phyloP scores from a whole-genome alignment of 2,888 invertebrate genomes.

The Pantelozetes paolii region DNA sequence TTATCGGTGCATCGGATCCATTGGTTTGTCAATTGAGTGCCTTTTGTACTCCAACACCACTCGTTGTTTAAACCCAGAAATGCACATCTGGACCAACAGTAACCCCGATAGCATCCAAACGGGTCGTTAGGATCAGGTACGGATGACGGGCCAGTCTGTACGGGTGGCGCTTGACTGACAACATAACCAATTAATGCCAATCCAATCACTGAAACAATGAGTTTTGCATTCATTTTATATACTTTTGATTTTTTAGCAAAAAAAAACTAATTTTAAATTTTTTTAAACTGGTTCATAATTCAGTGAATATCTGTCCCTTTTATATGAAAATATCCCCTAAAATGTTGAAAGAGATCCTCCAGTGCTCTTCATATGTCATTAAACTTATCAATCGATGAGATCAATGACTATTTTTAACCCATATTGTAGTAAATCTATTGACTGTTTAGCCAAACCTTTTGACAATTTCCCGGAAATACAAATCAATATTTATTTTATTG shows the following conservation, averaged over 20 bases:
- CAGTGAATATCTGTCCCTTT: background rate
- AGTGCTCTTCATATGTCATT: background rate
- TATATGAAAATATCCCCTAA: background rate
- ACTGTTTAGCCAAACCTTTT: background rate
- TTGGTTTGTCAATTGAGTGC: constrained; percentile 7
- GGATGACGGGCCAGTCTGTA: background rate
- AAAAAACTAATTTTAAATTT: background rate
- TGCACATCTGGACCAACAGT: constrained; percentile 5
- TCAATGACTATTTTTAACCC: background rate
- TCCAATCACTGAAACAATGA: no score
- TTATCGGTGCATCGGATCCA: background rate
- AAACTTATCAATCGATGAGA: background rate
- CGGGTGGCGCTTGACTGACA: background rate
- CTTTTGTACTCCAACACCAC: constrained; percentile 1
- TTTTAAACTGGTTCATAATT: background rate
- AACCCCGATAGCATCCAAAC: background rate
- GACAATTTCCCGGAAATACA: background rate
- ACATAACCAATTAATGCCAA: background rate
- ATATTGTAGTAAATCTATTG: background rate
- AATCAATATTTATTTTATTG: background rate
- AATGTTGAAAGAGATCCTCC: background rate
- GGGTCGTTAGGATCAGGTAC: background rate
- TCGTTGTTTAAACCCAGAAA: constrained; percentile 9
- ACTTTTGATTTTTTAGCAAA: background rate
- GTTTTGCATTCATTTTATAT: constrained; percentile 12